Base-by-base conservation (phyloP, 2,888 invertebrate genomes). In the Chloromyia formosa region DNA sequence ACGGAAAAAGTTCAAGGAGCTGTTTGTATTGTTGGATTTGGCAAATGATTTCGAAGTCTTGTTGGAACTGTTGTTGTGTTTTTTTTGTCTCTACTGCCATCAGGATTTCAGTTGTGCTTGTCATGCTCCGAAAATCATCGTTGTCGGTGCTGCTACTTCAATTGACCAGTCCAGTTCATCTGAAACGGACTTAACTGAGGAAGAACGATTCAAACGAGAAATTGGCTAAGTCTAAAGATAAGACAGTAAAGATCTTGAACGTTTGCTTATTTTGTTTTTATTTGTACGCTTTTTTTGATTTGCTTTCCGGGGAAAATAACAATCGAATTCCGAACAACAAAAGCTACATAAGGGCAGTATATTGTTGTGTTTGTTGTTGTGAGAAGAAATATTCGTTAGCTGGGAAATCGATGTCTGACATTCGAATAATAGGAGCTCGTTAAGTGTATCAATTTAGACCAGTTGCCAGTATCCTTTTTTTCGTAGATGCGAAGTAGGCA, bases 371-470 rank as follows among this genome's bases (percentile, higher is more conserved):
- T 23, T 22, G 60, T 23, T 60, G 12, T 23, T 23, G 14, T 22
- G 5, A 56, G 27, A 4, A n/a, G 14, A 69, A 69, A n/a, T n/a
- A 49, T 49, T 49, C 14, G 10, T 10, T 45, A 66, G 23, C 42
- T 66, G 66, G 45, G 45, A 66, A 45, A 49, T 1, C 40, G 56
- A 69, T 23, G 58, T 72, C 61, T 74, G 74, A 73, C 74, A 76
- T 76, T 60, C 72, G 58, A 74, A 76, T 76, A 76, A 76, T 76
- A 62, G 58, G 56, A 74, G 12, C 74, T 74, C 74, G 73, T 72
- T 76, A 76, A 76, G 73, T 74, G 74, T 76, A 76, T 76, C 74
- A 76, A 74, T 76, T 76, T 76, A 64, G 74, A 60, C 56, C 35
- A n/a, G 61, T 60, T 74, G 22, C 53, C 75, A 73, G 18, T 61